Evolutionary conservation across 2,888 invertebrate species (phyloP), one percentile per base, ranked within the genome.

Genomic region (Eupithecia subumbrata): DNA sequence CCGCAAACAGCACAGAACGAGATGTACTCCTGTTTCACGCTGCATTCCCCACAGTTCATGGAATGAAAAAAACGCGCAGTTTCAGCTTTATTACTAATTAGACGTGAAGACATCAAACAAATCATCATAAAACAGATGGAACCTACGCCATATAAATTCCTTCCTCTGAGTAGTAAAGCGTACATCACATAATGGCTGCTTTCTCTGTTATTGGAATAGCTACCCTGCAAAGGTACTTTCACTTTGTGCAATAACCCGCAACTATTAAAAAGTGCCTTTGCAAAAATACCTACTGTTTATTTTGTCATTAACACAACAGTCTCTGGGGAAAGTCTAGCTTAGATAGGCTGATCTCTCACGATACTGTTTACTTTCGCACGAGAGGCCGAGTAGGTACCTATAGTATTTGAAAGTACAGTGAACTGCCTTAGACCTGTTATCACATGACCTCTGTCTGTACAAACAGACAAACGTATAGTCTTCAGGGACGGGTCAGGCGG

Each of bases 1-100:
- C 84, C 84, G 86, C 88, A 93, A 94, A 93, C 94, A 94, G 94
- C 88, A 92, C 94, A 94, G 94, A 94, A 94, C 94, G 93, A 92
- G 88, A 91, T 85, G 86, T 85, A 85, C 85, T 88, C 88, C 87
- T 85, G 87, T 90, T 90, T 88, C 84, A 86, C 85, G 83, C 81
- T 76, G 81, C 82, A 84, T 82, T 86, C 84, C 79, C 82, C 68
- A 72, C 66, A 69, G 63, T 64, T 75, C 25, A 74, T 48, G 52
- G 70, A 76, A 74, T 73, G 63, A 22, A 71, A 71, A 67, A 43
- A 72, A 67, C 64, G 16, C 45, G 52, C 63, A 40, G 30, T 67
- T 43, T 43, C 45, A 45, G 25, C 66, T 69, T 64, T 56, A 45
- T 43, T 52, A n/a, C 5, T 68, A 71, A 63, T 73, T 60, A 60